A percentile compares a stretch with the other conserved stretches of the same genome.
These are phyloP conservation scores for Thereva nobilitata DNA, from an alignment of 2,888 invertebrate genomes.

Conservation along the genomic window DNA sequence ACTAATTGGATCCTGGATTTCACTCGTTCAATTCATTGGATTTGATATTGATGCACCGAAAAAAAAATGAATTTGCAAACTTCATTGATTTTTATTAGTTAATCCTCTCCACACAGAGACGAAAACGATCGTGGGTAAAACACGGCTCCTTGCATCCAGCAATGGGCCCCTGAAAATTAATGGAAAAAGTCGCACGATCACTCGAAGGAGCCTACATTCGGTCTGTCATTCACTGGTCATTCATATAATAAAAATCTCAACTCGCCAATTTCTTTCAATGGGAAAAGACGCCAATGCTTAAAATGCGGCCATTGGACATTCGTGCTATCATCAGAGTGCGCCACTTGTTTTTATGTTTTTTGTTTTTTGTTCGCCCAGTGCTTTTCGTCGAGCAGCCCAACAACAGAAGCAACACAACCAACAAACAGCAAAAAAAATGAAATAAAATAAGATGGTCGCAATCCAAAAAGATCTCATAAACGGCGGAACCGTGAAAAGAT, in stretches of 20 bases:
- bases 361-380: background rate
- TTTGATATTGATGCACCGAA: constrained; percentile 16
- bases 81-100: too few relatives aligned
- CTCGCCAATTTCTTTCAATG: constrained; percentile 26
- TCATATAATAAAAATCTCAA: constrained; percentile 33
- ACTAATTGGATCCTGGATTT: background rate
- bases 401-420: constrained; percentile 20
- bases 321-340: background rate
- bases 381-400: constrained; percentile 16
- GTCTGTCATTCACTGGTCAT: constrained; percentile 24
- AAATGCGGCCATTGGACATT: background rate
- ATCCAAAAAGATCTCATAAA: constrained; percentile 28
- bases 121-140: constrained; percentile 4
- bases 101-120: background rate
- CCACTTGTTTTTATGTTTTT: background rate
- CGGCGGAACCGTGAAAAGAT: constrained; percentile 37
- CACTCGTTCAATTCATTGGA: background rate
- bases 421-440: background rate
- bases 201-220: constrained; percentile 17
- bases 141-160: background rate
- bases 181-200: constrained; percentile 22
- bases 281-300: constrained; percentile 14
- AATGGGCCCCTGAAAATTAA: constrained; percentile 6
- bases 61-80: background rate
- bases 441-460: constrained; percentile 13